A percentile compares a stretch with the other conserved stretches of the same genome.
These are phyloP conservation scores for Adineta ricciae DNA, from an alignment of 2,888 invertebrate species.

Conservation along the genomic window DNA sequence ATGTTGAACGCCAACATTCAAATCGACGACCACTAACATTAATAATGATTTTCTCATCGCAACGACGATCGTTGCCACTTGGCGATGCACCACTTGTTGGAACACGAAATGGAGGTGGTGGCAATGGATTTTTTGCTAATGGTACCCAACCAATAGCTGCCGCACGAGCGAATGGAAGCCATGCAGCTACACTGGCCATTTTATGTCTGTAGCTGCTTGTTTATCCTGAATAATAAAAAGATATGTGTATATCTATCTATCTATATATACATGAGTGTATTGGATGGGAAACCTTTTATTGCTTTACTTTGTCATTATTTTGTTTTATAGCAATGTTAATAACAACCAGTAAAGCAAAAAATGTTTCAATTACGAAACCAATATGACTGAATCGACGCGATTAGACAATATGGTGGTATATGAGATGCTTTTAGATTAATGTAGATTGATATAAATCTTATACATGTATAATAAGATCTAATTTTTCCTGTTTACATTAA, in stretches of 20 bases:
- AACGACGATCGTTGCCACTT: neutral
- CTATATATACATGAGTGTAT: too few species aligned
- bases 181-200: slow-evolving; percentile 66
- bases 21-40: slow-evolving; percentile 89
- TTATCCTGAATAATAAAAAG: too few species aligned
- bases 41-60: slow-evolving; percentile 90
- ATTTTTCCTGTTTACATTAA: neutral
- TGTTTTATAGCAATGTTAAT: neutral
- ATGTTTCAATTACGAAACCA: neutral
- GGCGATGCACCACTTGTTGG: neutral
- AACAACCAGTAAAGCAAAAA: neutral
- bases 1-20: slow-evolving; percentile 96
- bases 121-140: slow-evolving; percentile 78
- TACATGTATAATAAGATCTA: neutral
- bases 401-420: neutral
- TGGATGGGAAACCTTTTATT: too few species aligned
- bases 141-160: slow-evolving; percentile 99
- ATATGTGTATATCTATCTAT: too few species aligned
- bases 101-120: too few species aligned
- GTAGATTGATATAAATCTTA: neutral
- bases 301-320: neutral
- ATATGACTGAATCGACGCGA: neutral
- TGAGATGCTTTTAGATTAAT: neutral
- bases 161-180: slow-evolving; percentile 99
- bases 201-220: too few species aligned